These are phyloP conservation scores for Xestia rhomboidea DNA, from an alignment of 2,888 invertebrate species.

Conservation along the genomic window DNA sequence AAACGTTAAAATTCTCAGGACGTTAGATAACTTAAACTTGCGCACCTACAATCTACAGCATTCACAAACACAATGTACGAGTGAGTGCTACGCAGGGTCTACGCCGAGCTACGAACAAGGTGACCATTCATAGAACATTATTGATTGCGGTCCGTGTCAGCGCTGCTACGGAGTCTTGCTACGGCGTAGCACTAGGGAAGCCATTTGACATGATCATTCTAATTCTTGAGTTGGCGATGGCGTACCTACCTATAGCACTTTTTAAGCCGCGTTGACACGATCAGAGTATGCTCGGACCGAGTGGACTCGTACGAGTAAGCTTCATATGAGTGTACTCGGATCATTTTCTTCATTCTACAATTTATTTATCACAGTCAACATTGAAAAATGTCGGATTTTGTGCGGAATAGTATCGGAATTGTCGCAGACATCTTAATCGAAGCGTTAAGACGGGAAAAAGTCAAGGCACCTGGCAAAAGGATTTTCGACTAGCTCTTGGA, in stretches of 20 bases:
- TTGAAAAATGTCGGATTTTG: too few species aligned
- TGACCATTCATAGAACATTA: conserved; percentile 27
- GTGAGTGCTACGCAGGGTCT: conserved; percentile 12
- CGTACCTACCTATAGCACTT: neutral
- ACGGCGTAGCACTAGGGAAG: conserved; percentile 30
- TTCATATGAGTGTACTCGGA: too few species aligned
- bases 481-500: too few species aligned
- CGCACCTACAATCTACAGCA: neutral
- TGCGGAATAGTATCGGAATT: too few species aligned
- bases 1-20: neutral
- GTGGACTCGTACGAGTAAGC: too few species aligned
- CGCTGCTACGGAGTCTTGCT: conserved; percentile 30
- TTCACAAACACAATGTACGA: neutral
- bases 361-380: too few species aligned
- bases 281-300: too few species aligned
- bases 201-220: neutral
- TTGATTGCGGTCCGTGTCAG: conserved; percentile 14
- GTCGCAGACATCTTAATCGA: too few species aligned
- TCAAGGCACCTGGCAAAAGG: too few species aligned
- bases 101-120: conserved; percentile 36
- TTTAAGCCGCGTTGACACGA: neutral
- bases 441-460: too few species aligned
- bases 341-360: too few species aligned
- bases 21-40: neutral
- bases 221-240: neutral